phyloP scores from a whole-genome alignment of 2,113 vertebrate species.

The Sprattus sprattus region DNA sequence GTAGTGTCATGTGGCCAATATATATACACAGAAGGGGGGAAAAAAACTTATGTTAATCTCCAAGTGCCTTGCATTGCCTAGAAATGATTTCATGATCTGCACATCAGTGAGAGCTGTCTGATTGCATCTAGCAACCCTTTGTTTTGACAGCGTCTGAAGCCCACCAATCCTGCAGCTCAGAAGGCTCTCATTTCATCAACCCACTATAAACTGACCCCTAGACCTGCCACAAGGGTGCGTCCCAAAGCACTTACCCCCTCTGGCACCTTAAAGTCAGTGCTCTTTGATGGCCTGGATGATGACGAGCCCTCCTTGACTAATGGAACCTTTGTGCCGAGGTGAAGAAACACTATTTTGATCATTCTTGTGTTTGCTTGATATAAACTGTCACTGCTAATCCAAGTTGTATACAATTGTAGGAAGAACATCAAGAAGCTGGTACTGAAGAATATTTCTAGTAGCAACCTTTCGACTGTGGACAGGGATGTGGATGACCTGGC shows the following conservation, averaged over 20 bases:
- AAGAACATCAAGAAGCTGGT: slow-evolving; percentile 97
- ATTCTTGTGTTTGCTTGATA: neutral
- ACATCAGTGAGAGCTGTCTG: neutral
- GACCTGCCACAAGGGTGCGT: slow-evolving; percentile 85
- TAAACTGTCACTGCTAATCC: neutral
- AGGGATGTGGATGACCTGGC: slow-evolving; percentile 81
- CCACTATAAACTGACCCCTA: slow-evolving; percentile 91
- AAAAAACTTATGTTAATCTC: no score
- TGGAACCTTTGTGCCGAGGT: slow-evolving; percentile 92
- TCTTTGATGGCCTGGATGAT: slow-evolving; percentile 92
- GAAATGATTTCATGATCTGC: neutral
- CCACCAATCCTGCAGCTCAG: slow-evolving; percentile 94
- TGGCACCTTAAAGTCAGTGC: slow-evolving; percentile 84
- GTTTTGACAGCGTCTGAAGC: slow-evolving; percentile 84
- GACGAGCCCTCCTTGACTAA: slow-evolving; percentile 86
- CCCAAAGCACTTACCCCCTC: slow-evolving; percentile 87
- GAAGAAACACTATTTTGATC: neutral
- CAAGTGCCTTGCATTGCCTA: no score
- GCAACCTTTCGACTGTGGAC: slow-evolving; percentile 84
- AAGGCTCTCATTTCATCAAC: slow-evolving; percentile 91
- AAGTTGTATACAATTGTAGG: slow-evolving; percentile 60
- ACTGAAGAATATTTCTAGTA: slow-evolving; percentile 88
- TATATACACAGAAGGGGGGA: no score
- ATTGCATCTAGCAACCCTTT: neutral
- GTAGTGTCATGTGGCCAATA: no score